Base-by-base conservation (phyloP, 2,888 invertebrate species). In the Theretra japonica region DNA sequence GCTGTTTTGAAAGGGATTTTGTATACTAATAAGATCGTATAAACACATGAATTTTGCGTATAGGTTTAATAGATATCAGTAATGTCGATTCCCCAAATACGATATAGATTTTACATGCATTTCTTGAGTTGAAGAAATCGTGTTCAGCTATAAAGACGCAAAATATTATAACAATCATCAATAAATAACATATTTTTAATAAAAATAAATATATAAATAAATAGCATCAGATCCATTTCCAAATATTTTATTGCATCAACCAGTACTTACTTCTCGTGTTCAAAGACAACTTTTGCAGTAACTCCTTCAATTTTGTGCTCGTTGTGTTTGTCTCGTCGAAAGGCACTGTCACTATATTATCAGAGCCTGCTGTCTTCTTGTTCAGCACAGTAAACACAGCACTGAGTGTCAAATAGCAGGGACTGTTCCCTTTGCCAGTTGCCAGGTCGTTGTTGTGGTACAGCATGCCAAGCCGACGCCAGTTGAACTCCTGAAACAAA, bases 321-420 rank as follows among this genome's bases (percentile, higher is more conserved):
- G 92, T 95, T 25, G 95, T 93, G 65, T 94, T 95, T 69, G 95
- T 95, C 84, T 96, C 96, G 86, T 97, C 96, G 88, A 97, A 96
- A 73, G 95, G 95, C 75, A 95, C 90, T 77, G 95, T 93, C 5
- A 91, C 95, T 84, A 94, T 94, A 60, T 81, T 75, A 68, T 92
- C 90, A 50, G 95, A 95, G 33, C 96, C 91, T 0, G 91, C 92
- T 80, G 87, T 86, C 76, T 93, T 89, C 76, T 88, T 89, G 77
- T 89, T 88, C 25, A 95, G 83, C 0, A 92, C 93, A 0, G 90
- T 88, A 81, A 95, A 96, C 56, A 97, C 95, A 0, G 97, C 96
- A 73, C 96, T 96, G 79, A 97, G 91, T 5, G 96, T 96, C 84
- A 98, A 96, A 87, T 96, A 97, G 83, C 98, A 98, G 71, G 96